Evolutionary conservation across 2,888 invertebrate genomes (phyloP).

Genomic region (Tholera decimalis): DNA sequence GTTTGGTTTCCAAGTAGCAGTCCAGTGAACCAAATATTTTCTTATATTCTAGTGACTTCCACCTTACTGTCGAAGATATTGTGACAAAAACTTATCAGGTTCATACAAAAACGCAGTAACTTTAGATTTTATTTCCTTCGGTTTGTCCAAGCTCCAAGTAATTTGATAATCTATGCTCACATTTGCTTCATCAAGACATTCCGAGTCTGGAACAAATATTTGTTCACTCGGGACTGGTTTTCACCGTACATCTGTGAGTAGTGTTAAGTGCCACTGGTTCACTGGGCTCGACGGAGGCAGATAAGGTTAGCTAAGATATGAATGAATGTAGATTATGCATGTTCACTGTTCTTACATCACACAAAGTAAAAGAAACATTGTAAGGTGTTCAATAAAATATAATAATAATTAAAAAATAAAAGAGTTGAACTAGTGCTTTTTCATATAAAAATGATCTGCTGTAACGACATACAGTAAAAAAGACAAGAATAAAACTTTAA

Average conservation of each 20-base stretch:
- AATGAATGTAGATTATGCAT: slow-evolving; percentile 37
- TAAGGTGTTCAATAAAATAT: too few species aligned
- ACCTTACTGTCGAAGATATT: neutral
- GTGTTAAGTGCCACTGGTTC: slow-evolving; percentile 20
- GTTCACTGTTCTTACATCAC: slow-evolving; percentile 1
- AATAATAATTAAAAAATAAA: too few species aligned
- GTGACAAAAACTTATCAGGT: slow-evolving; percentile 2
- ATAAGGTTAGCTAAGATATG: slow-evolving; percentile 27
- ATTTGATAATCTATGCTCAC: slow-evolving; percentile 56
- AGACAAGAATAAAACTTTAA: too few species aligned
- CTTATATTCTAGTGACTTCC: neutral
- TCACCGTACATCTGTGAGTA: slow-evolving; percentile 30
- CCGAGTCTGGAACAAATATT: slow-evolving; percentile 62
- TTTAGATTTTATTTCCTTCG: slow-evolving; percentile 31
- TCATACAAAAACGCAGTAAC: slow-evolving; percentile 18
- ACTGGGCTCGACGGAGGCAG: slow-evolving; percentile 9
- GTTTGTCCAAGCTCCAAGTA: slow-evolving; percentile 35
- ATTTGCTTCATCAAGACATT: slow-evolving; percentile 55
- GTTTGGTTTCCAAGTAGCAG: slow-evolving; percentile 60
- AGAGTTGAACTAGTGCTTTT: too few species aligned
- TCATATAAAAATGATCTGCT: too few species aligned
- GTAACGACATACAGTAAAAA: too few species aligned
- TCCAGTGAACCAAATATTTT: slow-evolving; percentile 27
- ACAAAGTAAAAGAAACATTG: too few species aligned
- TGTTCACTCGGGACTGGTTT: slow-evolving; percentile 52